phyloP scores from a whole-genome alignment of 2,888 invertebrate species.

The Chelonus formosanus region DNA sequence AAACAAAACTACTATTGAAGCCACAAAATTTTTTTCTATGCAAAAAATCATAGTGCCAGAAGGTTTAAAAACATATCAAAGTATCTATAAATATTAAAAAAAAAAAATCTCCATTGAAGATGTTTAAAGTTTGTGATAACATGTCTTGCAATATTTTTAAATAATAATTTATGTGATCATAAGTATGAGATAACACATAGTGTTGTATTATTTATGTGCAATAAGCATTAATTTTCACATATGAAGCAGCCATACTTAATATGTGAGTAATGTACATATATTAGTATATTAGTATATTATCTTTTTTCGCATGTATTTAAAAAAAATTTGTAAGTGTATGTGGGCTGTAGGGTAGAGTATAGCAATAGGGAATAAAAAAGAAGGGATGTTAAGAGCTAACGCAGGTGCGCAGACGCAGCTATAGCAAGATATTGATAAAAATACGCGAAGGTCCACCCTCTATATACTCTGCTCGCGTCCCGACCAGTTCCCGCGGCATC shows the following conservation, averaged over 20 bases:
- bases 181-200: no score
- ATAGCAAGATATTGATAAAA: slow-evolving; percentile 63
- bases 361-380: slow-evolving; percentile 2
- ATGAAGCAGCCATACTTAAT: slow-evolving; percentile 34
- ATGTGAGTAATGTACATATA: slow-evolving; percentile 17
- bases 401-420: slow-evolving; percentile 56
- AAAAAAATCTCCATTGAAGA: no score
- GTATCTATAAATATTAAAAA: no score
- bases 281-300: slow-evolving; percentile 7
- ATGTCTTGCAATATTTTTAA: no score
- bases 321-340: slow-evolving; percentile 30
- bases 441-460: slow-evolving; percentile 62
- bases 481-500: slow-evolving; percentile 49
- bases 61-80: no score
- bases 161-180: no score
- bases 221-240: no score
- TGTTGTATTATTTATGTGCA: no score
- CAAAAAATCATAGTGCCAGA: no score
- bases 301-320: slow-evolving; percentile 10
- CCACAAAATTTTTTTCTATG: no score
- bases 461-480: slow-evolving; percentile 43
- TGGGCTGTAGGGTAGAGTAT: slow-evolving; percentile 21
- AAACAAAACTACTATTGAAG: no score
- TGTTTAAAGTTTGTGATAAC: no score
- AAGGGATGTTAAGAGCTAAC: slow-evolving; percentile 44